These are phyloP conservation scores for Disparrhopalites patrizii DNA, from an alignment of 2,888 invertebrate genomes.

Conservation along the genomic window DNA sequence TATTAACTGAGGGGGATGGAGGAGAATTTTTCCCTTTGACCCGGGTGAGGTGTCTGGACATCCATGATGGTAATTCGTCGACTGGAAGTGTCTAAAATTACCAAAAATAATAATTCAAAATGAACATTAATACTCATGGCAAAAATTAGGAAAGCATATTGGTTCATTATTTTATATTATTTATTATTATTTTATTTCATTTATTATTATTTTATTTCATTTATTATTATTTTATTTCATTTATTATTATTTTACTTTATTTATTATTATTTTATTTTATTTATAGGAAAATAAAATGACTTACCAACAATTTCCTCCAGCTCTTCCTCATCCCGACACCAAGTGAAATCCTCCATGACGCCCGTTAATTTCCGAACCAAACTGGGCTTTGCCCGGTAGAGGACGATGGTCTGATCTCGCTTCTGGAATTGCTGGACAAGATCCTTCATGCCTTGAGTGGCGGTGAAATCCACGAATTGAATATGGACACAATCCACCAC, in stretches of 20 bases:
- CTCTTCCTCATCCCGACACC: constrained; percentile 61
- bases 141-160: neutral
- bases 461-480: constrained; percentile 82
- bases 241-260: no score
- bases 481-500: constrained; percentile 84
- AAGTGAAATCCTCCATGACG: constrained; percentile 60
- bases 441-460: constrained; percentile 56
- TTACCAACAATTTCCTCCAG: constrained; percentile 61
- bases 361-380: constrained; percentile 67
- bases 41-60: constrained; percentile 43
- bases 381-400: constrained; percentile 56
- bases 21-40: constrained; percentile 40
- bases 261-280: no score
- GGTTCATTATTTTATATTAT: neutral
- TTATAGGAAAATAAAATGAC: constrained; percentile 1
- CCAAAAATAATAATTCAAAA: neutral
- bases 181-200: neutral
- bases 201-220: neutral
- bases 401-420: constrained; percentile 36
- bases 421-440: constrained; percentile 43
- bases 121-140: no score
- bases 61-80: constrained; percentile 15
- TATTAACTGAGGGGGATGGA: constrained; percentile 35
- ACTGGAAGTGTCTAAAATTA: neutral
- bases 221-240: no score